Conservation (phyloP, 2,888 invertebrate species). For the Eugnorisma glareosa region DNA sequence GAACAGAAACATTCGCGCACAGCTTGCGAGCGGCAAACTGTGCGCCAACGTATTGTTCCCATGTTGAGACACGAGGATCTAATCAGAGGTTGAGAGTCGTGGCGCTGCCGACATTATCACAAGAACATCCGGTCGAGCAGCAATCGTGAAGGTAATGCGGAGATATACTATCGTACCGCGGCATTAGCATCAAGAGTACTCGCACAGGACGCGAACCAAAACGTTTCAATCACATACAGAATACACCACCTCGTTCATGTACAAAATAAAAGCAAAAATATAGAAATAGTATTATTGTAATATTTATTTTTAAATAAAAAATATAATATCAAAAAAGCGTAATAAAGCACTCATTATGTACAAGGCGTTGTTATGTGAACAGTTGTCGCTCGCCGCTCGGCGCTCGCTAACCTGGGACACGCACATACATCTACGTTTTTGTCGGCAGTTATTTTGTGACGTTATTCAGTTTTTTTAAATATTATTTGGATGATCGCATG, state of each 20-base stretch:
- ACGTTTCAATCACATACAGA: constrained; percentile 53
- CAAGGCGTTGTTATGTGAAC: constrained; percentile 72
- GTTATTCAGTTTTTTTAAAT: not conserved
- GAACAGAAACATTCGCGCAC: constrained; percentile 18
- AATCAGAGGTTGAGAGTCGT: constrained; percentile 20
- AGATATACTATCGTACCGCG: constrained; percentile 30
- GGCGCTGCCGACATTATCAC: constrained; percentile 50
- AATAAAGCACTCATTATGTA: constrained; percentile 88
- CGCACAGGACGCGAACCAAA: constrained; percentile 37
- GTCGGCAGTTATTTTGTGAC: not conserved
- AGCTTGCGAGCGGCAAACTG: constrained; percentile 43
- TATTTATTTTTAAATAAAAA: constrained; percentile 75
- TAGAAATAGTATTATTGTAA: constrained; percentile 76
- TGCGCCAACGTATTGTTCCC: not conserved
- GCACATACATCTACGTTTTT: not conserved
- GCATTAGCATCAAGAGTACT: constrained; percentile 53
- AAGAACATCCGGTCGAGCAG: constrained; percentile 31
- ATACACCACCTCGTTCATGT: constrained; percentile 65
- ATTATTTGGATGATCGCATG: not conserved
- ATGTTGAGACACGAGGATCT: not conserved
- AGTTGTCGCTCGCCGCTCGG: constrained; percentile 31
- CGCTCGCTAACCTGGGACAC: not conserved
- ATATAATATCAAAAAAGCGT: constrained; percentile 87
- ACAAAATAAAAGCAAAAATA: constrained; percentile 79
- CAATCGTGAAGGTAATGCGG: constrained; percentile 51